phyloP scores from a whole-genome alignment of 2,888 invertebrate species.

The Brachypalpus laphriformis region DNA sequence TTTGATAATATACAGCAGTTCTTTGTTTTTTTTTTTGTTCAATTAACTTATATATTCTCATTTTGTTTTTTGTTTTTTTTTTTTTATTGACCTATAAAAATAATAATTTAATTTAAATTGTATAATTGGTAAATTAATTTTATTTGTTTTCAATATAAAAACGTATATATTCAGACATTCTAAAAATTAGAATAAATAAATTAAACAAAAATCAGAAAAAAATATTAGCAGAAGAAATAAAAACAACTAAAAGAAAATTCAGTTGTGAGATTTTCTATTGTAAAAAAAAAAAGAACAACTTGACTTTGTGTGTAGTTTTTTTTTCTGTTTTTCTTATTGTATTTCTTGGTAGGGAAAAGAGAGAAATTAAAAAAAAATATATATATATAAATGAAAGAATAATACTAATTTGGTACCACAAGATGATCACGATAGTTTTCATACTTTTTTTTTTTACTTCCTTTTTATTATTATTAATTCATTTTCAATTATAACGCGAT shows the following conservation, averaged over 20 bases:
- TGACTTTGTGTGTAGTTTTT: slow-evolving; percentile 21
- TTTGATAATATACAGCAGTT: slow-evolving; percentile 70
- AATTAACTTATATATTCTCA: slow-evolving; percentile 42
- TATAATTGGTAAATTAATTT: slow-evolving; percentile 44
- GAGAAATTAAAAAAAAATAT: slow-evolving; percentile 33
- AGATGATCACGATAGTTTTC: slow-evolving; percentile 70
- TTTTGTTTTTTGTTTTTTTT: slow-evolving; percentile 65
- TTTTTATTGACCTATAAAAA: slow-evolving; percentile 60
- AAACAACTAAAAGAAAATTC: slow-evolving; percentile 46
- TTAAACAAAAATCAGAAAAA: slow-evolving; percentile 64
- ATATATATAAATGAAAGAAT: slow-evolving; percentile 56
- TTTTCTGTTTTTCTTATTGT: neutral
- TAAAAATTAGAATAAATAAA: slow-evolving; percentile 70
- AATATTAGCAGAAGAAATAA: slow-evolving; percentile 43
- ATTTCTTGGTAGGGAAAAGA: slow-evolving; percentile 5
- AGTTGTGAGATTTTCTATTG: slow-evolving; percentile 55
- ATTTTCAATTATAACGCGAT: slow-evolving; percentile 58
- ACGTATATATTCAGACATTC: slow-evolving; percentile 61
- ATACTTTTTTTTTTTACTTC: slow-evolving; percentile 43
- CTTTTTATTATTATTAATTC: slow-evolving; percentile 34
- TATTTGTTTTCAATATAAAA: slow-evolving; percentile 69
- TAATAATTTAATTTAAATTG: slow-evolving; percentile 70
- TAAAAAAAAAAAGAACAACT: slow-evolving; percentile 20
- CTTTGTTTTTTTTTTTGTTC: slow-evolving; percentile 61
- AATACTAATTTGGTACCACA: slow-evolving; percentile 74